Conservation (phyloP, 1,140 invertebrate genomes). For the Platyscapa corneri region DNA sequence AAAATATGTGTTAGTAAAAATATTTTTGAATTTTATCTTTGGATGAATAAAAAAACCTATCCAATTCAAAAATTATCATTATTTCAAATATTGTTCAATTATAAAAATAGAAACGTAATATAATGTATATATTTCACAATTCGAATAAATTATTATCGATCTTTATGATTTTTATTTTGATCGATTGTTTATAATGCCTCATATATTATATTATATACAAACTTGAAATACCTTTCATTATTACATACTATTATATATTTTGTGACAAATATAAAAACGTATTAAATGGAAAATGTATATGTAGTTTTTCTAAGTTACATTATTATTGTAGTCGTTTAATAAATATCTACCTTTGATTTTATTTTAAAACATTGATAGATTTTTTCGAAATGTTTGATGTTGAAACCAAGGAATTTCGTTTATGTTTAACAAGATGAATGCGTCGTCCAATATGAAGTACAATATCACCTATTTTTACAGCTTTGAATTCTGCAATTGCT, state of each 20-base stretch:
- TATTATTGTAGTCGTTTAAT: neutral
- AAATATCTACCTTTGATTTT: neutral
- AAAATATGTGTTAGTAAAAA: slow-evolving; percentile 64
- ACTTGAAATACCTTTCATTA: neutral
- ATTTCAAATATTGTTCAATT: slow-evolving; percentile 25
- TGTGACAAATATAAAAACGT: neutral
- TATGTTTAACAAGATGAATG: slow-evolving; percentile 64
- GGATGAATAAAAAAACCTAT: slow-evolving; percentile 52
- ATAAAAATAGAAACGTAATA: slow-evolving; percentile 25
- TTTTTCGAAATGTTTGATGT: slow-evolving; percentile 44
- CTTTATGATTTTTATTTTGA: neutral
- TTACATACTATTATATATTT: neutral
- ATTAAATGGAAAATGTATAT: neutral
- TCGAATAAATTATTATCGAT: slow-evolving; percentile 3
- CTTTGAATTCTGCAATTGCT: slow-evolving; percentile 92
- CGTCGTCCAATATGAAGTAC: slow-evolving; percentile 86
- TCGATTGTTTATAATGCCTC: neutral
- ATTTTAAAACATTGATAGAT: neutral
- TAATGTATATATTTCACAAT: slow-evolving; percentile 28
- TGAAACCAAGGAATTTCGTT: slow-evolving; percentile 63
- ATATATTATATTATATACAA: neutral
- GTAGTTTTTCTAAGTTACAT: neutral
- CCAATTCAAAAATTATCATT: slow-evolving; percentile 32
- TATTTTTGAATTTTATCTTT: slow-evolving; percentile 70
- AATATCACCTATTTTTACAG: slow-evolving; percentile 89